Base-by-base conservation (phyloP, 2,113 vertebrate genomes). In the Stercorarius parasiticus region DNA sequence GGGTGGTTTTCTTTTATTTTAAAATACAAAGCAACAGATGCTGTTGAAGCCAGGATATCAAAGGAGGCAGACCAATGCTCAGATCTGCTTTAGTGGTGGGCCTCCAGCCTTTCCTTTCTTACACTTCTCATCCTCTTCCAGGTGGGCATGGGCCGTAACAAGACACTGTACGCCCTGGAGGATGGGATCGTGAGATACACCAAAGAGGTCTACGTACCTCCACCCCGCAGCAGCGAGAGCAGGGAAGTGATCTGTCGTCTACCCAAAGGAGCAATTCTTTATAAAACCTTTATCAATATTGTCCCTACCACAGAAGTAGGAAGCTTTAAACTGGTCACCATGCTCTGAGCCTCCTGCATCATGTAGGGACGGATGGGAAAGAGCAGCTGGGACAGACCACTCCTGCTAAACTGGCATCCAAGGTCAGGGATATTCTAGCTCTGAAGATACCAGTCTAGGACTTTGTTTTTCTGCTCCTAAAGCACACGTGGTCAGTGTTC, bases 281-380 rank as follows among this genome's bases (percentile, higher is more conserved):
- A 99, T 89, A 99, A 99, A 97, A 99, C 99, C 55, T 99, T 99
- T 49, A 98, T 99, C 95, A 99, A 89, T 1, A 96, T 99, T 21
- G 45, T 99, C 81, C 99, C 99, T 27, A 93, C 97, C 52, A 97
- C 98, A 36, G 99, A 99, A 90, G 98, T 99, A 70, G 98, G 98
- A 32, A 98, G 95, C 86, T 99, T 99, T 96, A 99, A 97, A 97
- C 98, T 99, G 42, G 98, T 99, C 74, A 98, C 97, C 61, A 98
- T 99, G 98, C 98, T 99, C 58, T 99, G 94, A 99, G 66, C 64
- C 40, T 88, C 58, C 74, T 10, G 52, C 1, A 0, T 36, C 36
- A n/a, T 3, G 0, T 5, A 20, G 40, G 53, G 70, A 43, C 0
- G 0, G 59, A 19, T 20, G 47, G 53, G 45, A 69, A 43, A 80